Conservation (phyloP, 2,888 invertebrate genomes). For the Torymus tubicola region DNA sequence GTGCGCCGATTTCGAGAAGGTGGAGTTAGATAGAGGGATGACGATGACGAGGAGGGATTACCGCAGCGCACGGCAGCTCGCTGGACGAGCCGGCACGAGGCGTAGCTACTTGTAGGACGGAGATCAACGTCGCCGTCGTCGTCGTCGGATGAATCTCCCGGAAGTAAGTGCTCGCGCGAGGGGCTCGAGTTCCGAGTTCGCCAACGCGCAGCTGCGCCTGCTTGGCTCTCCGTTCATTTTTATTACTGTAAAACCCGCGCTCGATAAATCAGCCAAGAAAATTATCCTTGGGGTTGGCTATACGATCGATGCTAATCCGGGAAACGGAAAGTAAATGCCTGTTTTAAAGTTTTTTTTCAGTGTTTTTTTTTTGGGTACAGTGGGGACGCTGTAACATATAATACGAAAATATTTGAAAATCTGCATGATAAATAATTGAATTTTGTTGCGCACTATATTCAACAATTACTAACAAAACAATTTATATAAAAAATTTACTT, state of each 20-base stretch:
- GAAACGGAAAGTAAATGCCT: neutral
- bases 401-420: too few species aligned
- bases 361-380: neutral
- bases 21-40: neutral
- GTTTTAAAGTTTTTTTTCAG: neutral
- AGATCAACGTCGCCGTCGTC: too few species aligned
- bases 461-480: too few species aligned
- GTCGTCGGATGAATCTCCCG: constrained; percentile 10
- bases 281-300: neutral
- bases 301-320: constrained; percentile 3
- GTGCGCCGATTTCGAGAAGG: neutral
- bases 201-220: constrained; percentile 40
- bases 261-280: constrained; percentile 28
- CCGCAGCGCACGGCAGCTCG: constrained; percentile 3
- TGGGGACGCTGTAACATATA: too few species aligned
- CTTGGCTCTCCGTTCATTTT: neutral
- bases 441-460: too few species aligned
- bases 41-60: neutral
- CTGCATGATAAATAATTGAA: too few species aligned
- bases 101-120: too few species aligned
- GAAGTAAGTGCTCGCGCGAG: constrained; percentile 49
- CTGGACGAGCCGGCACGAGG: constrained; percentile 9
- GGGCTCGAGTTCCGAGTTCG: constrained; percentile 24
- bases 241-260: neutral
- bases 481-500: too few species aligned